phyloP scores from a whole-genome alignment of 2,797 vertebrate genomes.

The Potorous gilbertii region DNA sequence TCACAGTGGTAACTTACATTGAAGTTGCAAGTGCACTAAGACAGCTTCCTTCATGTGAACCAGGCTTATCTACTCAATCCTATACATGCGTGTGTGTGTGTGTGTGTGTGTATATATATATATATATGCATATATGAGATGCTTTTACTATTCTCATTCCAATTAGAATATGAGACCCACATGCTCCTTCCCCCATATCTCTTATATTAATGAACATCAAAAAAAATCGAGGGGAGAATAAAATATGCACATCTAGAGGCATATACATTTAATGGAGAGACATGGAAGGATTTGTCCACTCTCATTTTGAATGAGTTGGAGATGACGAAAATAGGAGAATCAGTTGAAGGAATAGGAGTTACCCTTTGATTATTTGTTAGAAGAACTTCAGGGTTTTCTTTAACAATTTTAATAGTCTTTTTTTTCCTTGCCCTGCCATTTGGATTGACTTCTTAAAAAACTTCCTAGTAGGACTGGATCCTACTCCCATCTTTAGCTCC shows the following conservation, averaged over 20 bases:
- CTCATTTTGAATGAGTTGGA: not conserved
- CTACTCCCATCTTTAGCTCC: not conserved
- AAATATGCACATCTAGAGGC: not conserved
- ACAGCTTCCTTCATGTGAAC: too few relatives aligned
- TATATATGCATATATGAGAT: not conserved
- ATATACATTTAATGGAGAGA: not conserved
- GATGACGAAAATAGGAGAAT: not conserved
- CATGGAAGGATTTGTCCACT: not conserved
- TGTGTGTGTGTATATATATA: too few relatives aligned
- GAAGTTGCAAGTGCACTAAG: too few relatives aligned
- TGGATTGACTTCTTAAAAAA: not conserved
- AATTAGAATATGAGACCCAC: not conserved
- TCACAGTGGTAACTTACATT: too few relatives aligned
- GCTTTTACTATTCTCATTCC: not conserved
- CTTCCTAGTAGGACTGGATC: not conserved
- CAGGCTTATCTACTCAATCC: too few relatives aligned
- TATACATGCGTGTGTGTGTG: too few relatives aligned
- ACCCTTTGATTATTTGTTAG: not conserved
- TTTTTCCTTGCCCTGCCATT: not conserved
- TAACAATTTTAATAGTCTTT: not conserved
- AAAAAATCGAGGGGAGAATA: not conserved
- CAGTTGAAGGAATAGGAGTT: not conserved
- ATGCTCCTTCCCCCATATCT: not conserved
- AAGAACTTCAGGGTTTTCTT: not conserved
- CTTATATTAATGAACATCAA: not conserved